Percentiles rank a stretch among this genome's conserved stretches.
These are phyloP conservation scores for Nowickia ferox DNA, from an alignment of 2,888 invertebrate species.

Conservation along the genomic window DNA sequence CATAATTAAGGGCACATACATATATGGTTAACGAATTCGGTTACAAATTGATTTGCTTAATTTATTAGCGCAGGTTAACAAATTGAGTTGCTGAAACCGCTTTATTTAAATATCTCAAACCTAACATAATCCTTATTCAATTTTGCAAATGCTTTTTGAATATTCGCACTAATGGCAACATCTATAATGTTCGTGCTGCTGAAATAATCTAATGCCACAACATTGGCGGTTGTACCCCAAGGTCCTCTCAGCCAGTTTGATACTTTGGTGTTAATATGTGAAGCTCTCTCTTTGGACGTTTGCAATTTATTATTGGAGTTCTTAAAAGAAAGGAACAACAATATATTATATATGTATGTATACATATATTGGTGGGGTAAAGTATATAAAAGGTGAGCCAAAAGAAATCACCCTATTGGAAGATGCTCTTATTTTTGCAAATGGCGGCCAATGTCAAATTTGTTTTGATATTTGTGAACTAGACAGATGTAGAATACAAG, in stretches of 20 bases:
- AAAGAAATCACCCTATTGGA: too few species aligned
- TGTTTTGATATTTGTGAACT: too few species aligned
- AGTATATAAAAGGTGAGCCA: too few species aligned
- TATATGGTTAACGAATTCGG: too few species aligned
- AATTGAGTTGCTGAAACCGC: too few species aligned
- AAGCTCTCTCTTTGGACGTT: conserved; percentile 80
- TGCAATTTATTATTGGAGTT: conserved; percentile 77
- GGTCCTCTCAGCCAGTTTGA: conserved; percentile 87
- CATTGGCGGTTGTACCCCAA: conserved; percentile 88
- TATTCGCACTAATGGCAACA: conserved; percentile 85
- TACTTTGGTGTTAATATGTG: conserved; percentile 86
- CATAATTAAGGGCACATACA: too few species aligned
- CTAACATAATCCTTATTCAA: conserved; percentile 78
- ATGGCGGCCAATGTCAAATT: too few species aligned
- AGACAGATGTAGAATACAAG: too few species aligned
- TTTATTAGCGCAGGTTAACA: too few species aligned
- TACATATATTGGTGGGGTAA: not conserved
- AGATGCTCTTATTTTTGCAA: too few species aligned
- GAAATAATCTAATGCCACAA: conserved; percentile 90
- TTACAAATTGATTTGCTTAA: too few species aligned
- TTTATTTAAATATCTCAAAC: conserved; percentile 76
- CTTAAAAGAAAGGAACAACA: conserved; percentile 63
- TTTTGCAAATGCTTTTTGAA: conserved; percentile 79
- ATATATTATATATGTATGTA: conserved; percentile 2
- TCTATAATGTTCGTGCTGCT: conserved; percentile 89